These are phyloP conservation scores for Maconellicoccus hirsutus DNA, from an alignment of 1,140 invertebrate genomes.

Conservation along the genomic window DNA sequence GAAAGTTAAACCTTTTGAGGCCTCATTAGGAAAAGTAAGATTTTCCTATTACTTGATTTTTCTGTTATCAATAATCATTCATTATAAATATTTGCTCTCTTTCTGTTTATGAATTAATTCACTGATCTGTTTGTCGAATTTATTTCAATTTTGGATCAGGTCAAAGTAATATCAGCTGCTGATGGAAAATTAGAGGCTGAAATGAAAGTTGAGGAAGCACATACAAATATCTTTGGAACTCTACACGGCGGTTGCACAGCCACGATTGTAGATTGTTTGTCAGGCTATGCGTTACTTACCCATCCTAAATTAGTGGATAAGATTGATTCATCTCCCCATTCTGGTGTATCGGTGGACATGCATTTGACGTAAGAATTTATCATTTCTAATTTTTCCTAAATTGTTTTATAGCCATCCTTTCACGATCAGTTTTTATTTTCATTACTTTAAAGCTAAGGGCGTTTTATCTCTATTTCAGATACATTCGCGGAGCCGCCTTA, in stretches of 20 bases:
- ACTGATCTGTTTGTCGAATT: not conserved
- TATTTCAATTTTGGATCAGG: constrained; percentile 37
- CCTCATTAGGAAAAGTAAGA: not conserved
- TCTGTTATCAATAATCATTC: too few species aligned
- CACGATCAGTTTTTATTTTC: not conserved
- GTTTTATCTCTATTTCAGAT: constrained; percentile 40
- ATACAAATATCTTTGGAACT: constrained; percentile 59
- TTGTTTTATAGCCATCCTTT: not conserved
- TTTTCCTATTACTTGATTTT: too few species aligned
- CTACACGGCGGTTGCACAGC: constrained; percentile 76
- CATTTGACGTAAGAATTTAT: constrained; percentile 47
- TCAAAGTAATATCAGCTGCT: constrained; percentile 52
- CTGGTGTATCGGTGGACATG: constrained; percentile 61
- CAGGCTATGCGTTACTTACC: constrained; percentile 65
- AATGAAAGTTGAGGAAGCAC: constrained; percentile 60
- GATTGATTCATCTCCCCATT: constrained; percentile 5
- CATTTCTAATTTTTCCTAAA: not conserved
- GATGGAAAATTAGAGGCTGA: constrained; percentile 58
- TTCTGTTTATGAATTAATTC: too few species aligned
- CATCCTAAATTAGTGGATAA: constrained; percentile 44
- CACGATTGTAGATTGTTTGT: constrained; percentile 68
- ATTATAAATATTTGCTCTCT: too few species aligned
- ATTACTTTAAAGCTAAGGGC: too few species aligned
- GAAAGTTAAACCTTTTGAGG: not conserved
- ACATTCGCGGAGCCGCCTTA: constrained; percentile 54